Base-by-base conservation (phyloP, 2,888 invertebrate genomes). In the Hanleya hanleyi region DNA sequence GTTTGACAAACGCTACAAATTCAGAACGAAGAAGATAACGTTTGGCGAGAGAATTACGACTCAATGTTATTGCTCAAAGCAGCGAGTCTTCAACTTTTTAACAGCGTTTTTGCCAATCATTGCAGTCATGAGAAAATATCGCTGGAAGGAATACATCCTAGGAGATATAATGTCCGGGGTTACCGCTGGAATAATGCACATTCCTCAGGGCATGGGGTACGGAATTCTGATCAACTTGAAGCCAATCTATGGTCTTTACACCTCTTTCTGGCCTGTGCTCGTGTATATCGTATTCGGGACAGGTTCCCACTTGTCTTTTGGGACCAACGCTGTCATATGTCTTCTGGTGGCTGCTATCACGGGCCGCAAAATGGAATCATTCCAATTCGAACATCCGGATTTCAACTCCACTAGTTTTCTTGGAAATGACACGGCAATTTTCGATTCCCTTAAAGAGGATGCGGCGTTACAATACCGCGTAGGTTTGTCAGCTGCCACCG, bases 171-270 rank as follows among this genome's bases (percentile, higher is more conserved):
- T 86, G 9, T 79, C 85, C 15, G 88, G 87, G 0, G 67, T 88
- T 12, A 85, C 86, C 12, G 83, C 81, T 26, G 86, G 83, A 12
- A 86, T 87, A 71, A 81, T 88, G 73, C 87, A 89, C 72, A 81
- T 89, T 37, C 87, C 89, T 0, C 88, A 87, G 74, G 85, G 87
- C 15, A 82, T 87, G 74, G 87, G 85, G 4, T 86, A 84, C 69
- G 86, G 86, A 29, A 72, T 84, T 22, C 81, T 87, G 32, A 82
- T 86, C 12, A 80, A 80, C n/a, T 76, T 87, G n/a, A 75, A 78
- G 1, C 85, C 86, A 12, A 74, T 83, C 6, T 73, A 83, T 64
- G 87, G 87, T 0, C 79, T 87, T 35, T 87, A 87, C 76, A 77
- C 83, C 0, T 83, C 86, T 0, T 81, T 87, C 76, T 86, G 85